These are phyloP conservation scores for Phrynosoma blainvillii DNA, from an alignment of 2,113 vertebrate species.

Conservation along the genomic window DNA sequence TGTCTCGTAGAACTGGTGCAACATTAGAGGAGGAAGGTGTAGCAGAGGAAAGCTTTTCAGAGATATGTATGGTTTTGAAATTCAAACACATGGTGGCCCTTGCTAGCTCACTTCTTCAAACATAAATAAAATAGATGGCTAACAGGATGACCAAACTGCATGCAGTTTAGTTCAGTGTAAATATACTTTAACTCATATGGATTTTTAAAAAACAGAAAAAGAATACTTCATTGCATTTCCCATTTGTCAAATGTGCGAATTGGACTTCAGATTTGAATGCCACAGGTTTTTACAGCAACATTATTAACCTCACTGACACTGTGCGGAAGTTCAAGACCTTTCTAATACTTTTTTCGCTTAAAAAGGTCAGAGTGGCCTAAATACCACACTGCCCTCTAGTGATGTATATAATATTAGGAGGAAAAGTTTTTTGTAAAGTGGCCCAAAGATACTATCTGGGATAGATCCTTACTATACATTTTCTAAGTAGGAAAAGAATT, in stretches of 20 bases:
- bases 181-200: neutral
- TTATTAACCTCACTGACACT: constrained; percentile 26
- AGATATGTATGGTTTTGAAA: neutral
- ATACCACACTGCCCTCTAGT: constrained; percentile 93
- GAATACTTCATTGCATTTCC: accelerated
- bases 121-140: neutral
- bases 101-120: neutral
- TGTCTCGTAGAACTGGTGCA: constrained; percentile 18
- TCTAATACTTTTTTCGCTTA: constrained; percentile 34
- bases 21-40: constrained; percentile 34
- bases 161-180: neutral
- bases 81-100: neutral
- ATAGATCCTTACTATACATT: neutral
- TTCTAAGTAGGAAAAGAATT: neutral
- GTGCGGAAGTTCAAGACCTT: constrained; percentile 64
- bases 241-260: accelerated
- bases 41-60: neutral
- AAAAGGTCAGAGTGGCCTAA: constrained; percentile 79
- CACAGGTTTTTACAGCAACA: neutral
- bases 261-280: neutral
- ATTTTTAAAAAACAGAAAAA: neutral
- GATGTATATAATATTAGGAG: constrained; percentile 63
- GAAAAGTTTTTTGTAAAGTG: constrained; percentile 53
- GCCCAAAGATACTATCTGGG: constrained; percentile 17
- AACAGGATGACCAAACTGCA: neutral